These are phyloP conservation scores for Dasysyrphus tricinctus DNA, from an alignment of 2,888 invertebrate species.

Conservation along the genomic window DNA sequence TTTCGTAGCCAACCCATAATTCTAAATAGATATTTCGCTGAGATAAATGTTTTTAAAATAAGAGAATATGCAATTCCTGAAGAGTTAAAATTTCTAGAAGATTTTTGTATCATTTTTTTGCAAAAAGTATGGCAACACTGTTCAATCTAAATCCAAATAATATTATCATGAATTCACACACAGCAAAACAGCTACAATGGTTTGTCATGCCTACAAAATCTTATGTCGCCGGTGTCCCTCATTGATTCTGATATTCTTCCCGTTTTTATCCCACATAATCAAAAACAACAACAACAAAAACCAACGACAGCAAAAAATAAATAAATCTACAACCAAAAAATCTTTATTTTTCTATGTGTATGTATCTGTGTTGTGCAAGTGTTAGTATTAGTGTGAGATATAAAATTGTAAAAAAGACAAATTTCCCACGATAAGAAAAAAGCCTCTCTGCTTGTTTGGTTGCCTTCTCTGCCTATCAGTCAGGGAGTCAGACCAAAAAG, in stretches of 20 bases:
- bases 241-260: constrained; percentile 41
- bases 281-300: background rate
- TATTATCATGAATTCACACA: constrained; percentile 43
- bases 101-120: background rate
- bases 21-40: no score
- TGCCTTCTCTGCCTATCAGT: constrained; percentile 64
- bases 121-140: constrained; percentile 23
- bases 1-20: no score
- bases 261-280: constrained; percentile 29
- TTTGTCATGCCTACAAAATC: constrained; percentile 41
- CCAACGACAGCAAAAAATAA: background rate
- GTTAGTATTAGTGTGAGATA: constrained; percentile 17
- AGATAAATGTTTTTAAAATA: no score
- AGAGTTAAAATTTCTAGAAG: no score
- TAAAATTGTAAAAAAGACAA: constrained; percentile 70
- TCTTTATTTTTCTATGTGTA: constrained; percentile 3
- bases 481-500: constrained; percentile 63
- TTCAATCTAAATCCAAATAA: background rate
- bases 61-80: no score
- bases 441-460: constrained; percentile 43
- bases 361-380: constrained; percentile 12
- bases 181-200: constrained; percentile 42
- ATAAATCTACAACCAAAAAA: constrained; percentile 7
- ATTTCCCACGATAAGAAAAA: constrained; percentile 75
- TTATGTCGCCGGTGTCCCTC: constrained; percentile 46